These are phyloP conservation scores for Leptinotarsa juncta DNA, from an alignment of 2,888 invertebrate species.

Conservation along the genomic window DNA sequence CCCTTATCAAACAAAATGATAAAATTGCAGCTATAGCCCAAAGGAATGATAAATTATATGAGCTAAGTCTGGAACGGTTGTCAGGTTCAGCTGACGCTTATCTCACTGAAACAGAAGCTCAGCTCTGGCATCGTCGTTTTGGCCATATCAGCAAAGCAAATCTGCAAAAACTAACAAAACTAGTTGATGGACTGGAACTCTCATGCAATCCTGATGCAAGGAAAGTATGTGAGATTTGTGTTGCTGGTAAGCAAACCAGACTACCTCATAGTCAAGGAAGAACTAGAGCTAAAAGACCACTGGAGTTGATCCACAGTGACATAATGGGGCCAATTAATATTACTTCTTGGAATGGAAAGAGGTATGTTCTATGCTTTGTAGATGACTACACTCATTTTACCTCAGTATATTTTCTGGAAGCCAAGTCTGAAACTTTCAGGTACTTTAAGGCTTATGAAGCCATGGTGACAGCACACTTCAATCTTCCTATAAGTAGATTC, in stretches of 20 bases:
- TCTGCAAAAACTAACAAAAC: constrained; percentile 3
- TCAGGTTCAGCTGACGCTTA: constrained; percentile 1
- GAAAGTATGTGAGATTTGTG: constrained; percentile 5
- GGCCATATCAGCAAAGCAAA: background rate
- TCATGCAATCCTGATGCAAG: background rate
- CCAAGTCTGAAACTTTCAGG: constrained; percentile 2
- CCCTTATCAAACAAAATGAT: too few species aligned
- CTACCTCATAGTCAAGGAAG: background rate
- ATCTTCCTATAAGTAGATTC: constrained; percentile 6
- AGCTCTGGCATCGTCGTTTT: background rate
- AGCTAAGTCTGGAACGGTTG: too few species aligned
- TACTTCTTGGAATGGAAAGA: background rate
- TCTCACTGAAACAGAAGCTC: constrained; percentile 7
- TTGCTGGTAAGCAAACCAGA: background rate
- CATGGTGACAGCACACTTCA: background rate
- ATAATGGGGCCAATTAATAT: background rate
- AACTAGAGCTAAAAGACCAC: background rate
- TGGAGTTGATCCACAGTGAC: constrained; percentile 1
- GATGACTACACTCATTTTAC: constrained; percentile 3
- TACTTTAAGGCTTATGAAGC: background rate
- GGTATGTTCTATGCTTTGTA: background rate
- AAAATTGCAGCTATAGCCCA: too few species aligned
- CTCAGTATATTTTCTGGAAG: background rate
- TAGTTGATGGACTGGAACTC: constrained; percentile 4
- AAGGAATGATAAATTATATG: too few species aligned